phyloP scores from a whole-genome alignment of 2,113 vertebrate genomes.

The Sphaerodactylus townsendi region DNA sequence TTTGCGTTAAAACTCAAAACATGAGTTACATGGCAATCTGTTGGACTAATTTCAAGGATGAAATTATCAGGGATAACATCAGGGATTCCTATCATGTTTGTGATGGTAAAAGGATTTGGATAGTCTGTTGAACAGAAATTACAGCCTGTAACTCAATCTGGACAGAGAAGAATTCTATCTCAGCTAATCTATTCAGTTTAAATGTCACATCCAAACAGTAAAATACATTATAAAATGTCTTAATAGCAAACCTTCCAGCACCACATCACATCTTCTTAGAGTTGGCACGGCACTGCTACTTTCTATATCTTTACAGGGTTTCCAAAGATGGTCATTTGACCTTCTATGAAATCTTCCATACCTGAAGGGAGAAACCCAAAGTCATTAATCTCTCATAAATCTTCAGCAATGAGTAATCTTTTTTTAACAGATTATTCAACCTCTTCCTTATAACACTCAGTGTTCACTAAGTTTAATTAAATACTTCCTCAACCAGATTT shows the following conservation, averaged over 20 bases:
- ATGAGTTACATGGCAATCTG: not conserved
- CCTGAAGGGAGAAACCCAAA: conserved; percentile 63
- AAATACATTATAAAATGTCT: conserved; percentile 24
- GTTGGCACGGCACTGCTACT: conserved; percentile 30
- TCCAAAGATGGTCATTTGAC: conserved; percentile 38
- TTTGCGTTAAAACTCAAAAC: not conserved
- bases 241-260: conserved; percentile 74
- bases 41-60: not conserved
- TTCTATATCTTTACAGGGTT: conserved; percentile 54
- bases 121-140: not conserved
- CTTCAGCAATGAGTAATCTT: conserved; percentile 15
- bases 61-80: not conserved
- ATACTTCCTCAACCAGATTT: fast-evolving
- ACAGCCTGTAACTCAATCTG: not conserved
- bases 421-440: not conserved
- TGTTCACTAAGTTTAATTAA: conserved; percentile 6
- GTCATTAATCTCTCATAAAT: conserved; percentile 39
- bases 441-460: not conserved
- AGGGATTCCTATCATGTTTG: not conserved
- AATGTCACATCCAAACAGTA: conserved; percentile 32
- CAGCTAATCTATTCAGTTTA: not conserved
- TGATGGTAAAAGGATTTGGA: not conserved
- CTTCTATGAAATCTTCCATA: conserved; percentile 33
- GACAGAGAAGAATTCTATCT: not conserved
- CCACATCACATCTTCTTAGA: conserved; percentile 46